Percentiles rank a stretch among this genome's conserved stretches.
Conservation (phyloP, 2,797 vertebrate species). For the Lacerta bilineata region DNA sequence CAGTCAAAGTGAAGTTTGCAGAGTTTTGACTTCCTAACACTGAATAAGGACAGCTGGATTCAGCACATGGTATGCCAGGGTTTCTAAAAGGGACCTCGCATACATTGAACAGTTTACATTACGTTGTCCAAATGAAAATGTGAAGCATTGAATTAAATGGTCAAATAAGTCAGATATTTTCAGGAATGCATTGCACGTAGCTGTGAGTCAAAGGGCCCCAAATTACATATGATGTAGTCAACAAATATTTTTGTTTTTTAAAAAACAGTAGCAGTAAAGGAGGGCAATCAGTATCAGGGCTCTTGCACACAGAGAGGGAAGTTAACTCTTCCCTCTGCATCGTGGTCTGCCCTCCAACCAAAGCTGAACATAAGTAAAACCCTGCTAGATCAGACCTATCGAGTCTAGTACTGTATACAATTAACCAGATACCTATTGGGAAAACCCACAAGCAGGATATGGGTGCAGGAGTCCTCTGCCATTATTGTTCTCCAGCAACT, state of each 20-base stretch:
- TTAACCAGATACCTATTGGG: too few relatives aligned
- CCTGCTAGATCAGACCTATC: too few relatives aligned
- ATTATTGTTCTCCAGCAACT: not conserved
- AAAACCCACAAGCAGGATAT: too few relatives aligned
- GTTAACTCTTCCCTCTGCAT: not conserved
- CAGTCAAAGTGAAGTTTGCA: conserved; percentile 53
- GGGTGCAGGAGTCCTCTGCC: too few relatives aligned
- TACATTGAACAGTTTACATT: conserved; percentile 42
- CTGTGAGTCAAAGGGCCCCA: too few relatives aligned
- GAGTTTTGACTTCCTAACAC: conserved; percentile 50
- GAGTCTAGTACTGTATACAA: too few relatives aligned
- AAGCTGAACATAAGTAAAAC: too few relatives aligned
- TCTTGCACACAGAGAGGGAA: not conserved
- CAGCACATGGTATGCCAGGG: conserved; percentile 59
- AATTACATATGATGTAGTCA: not conserved
- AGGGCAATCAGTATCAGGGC: not conserved
- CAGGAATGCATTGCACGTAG: too few relatives aligned
- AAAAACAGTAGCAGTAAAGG: not conserved
- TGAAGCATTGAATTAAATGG: not conserved
- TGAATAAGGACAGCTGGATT: conserved; percentile 66
- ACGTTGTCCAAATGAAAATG: conserved; percentile 34
- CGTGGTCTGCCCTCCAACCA: too few relatives aligned
- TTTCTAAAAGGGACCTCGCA: conserved; percentile 45
- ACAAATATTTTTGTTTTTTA: not conserved
- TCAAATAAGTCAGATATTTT: too few relatives aligned